Base-by-base conservation (phyloP, 2,797 vertebrate genomes). In the Spinibarbus caldwelli region DNA sequence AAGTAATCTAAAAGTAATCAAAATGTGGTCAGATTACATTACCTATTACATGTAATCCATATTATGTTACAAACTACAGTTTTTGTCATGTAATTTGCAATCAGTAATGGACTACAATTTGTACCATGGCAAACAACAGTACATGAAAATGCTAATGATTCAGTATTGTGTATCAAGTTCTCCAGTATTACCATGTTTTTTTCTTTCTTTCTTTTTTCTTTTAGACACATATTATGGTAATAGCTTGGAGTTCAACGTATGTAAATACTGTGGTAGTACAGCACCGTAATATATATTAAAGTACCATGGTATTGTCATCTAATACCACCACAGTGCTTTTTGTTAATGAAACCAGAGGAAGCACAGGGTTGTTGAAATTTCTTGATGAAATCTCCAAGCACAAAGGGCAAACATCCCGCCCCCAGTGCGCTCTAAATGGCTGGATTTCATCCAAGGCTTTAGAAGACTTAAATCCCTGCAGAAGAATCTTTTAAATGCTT, bases 401-500 rank as follows among this genome's bases (percentile, higher is more conserved):
- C 49, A 59, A 54, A n/a, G 47, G 75, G 73, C 75, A 70, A 70
- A 78, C 64, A 45, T n/a, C 49, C 83, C 29, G 1, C 64, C 82
- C 45, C 38, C 54, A 11, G 45, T 78, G n/a, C 4, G 2, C 34
- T 77, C 34, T 67, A 66, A 72, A 62, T 52, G 15, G 84, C 23
- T 76, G 70, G 70, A 71, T 82, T 78, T 86, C 9, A 0, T 82
- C 64, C 77, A 59, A 78, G 66, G 43, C 49, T 49, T 75, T 21
- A 76, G n/a, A 41, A 62, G 12, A 43, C 45, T 59, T 38, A 86
- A 82, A 68, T 77, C 78, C 71, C 71, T 36, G 54, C 68, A 68
- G 36, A 68, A 57, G 47, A 79, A 62, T 70, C 59, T 41, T 43
- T 76, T n/a, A 86, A 82, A 82, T 67, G 85, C 79, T 86, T 72